A percentile compares a stretch with the other conserved stretches of the same genome.
These are phyloP conservation scores for Molossus alvarezi DNA, from an alignment of 2,797 vertebrate species.

Conservation along the genomic window DNA sequence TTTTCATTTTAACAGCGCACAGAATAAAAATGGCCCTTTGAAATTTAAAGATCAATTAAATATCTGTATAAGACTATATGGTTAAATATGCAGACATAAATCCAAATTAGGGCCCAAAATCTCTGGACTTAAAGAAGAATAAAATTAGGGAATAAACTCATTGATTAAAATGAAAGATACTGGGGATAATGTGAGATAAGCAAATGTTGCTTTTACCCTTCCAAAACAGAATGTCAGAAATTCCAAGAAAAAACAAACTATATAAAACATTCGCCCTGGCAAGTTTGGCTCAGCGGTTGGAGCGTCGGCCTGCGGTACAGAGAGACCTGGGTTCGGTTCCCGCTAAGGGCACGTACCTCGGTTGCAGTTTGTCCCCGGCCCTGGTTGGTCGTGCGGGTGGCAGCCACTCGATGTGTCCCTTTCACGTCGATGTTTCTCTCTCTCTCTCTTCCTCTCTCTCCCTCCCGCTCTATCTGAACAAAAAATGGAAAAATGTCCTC, in stretches of 20 bases:
- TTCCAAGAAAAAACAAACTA: too few species aligned
- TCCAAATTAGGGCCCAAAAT: not conserved
- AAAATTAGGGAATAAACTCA: not conserved
- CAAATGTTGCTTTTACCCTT: too few species aligned
- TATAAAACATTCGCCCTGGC: too few species aligned
- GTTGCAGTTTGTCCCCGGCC: not conserved
- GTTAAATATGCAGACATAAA: not conserved
- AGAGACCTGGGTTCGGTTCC: not conserved
- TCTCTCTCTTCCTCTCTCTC: not conserved
- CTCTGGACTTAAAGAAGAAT: not conserved
- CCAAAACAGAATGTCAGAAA: too few species aligned
- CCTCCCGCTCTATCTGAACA: not conserved
- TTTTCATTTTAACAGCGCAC: not conserved
- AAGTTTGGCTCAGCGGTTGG: not conserved
- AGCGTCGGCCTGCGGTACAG: not conserved
- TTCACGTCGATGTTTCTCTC: not conserved
- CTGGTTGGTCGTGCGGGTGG: not conserved
- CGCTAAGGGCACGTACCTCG: not conserved
- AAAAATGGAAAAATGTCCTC: not conserved
- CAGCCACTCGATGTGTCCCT: not conserved
- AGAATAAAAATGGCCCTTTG: not conserved
- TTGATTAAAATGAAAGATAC: too few species aligned
- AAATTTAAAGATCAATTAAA: not conserved
- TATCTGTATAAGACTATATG: not conserved
- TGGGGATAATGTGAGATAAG: too few species aligned